Evolutionary conservation across 2,888 invertebrate genomes (phyloP).

Genomic region (Gymnosoma rotundatum): DNA sequence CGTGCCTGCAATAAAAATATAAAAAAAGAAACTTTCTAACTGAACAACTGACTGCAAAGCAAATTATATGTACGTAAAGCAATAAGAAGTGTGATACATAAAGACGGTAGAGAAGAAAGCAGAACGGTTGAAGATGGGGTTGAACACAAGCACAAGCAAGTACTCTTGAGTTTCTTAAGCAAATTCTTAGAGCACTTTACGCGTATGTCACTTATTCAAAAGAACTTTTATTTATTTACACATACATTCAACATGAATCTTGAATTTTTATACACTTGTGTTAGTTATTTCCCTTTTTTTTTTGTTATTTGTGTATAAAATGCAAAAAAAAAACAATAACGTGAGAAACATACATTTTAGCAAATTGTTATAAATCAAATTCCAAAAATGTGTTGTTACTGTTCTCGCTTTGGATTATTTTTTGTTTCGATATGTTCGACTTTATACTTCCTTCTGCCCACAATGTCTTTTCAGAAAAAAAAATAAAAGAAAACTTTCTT

Average conservation of each 20-base stretch:
- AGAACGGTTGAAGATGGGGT: background rate
- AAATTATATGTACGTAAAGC: constrained; percentile 18
- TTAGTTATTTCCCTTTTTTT: constrained; percentile 11
- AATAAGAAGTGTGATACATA: background rate
- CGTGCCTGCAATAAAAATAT: constrained; percentile 31
- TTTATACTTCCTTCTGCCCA: background rate
- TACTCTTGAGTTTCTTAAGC: constrained; percentile 44
- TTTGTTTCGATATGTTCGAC: constrained; percentile 11
- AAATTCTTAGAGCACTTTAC: constrained; percentile 28
- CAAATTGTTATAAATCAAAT: constrained; percentile 64
- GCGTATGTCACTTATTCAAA: constrained; percentile 56
- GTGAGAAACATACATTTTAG: constrained; percentile 3
- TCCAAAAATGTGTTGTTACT: constrained; percentile 60
- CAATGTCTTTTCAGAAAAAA: constrained; percentile 2
- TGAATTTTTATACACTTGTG: constrained; percentile 41
- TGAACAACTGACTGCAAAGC: background rate
- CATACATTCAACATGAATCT: constrained; percentile 41
- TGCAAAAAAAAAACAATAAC: background rate
- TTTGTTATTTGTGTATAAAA: background rate
- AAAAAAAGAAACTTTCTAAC: background rate
- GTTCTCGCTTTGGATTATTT: constrained; percentile 11
- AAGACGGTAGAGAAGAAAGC: background rate
- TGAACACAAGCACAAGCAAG: constrained; percentile 35
- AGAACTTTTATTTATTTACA: constrained; percentile 42
- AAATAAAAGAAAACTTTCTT: constrained; percentile 19